Percentiles rank a stretch among this genome's conserved stretches.
phyloP scores from a whole-genome alignment of 2,113 vertebrate genomes.

The Australoheros scitulus region DNA sequence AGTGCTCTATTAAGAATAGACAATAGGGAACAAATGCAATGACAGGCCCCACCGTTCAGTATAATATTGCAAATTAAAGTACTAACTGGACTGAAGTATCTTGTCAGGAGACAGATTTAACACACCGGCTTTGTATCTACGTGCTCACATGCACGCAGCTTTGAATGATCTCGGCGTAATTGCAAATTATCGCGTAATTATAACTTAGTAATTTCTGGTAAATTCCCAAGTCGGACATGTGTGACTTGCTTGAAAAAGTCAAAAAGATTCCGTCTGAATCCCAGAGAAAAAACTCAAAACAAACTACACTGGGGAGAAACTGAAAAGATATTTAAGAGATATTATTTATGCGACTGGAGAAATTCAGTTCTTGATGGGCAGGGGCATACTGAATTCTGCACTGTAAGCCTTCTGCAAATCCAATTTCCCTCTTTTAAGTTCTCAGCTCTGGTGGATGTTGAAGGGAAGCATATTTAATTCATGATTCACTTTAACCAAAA shows the following conservation, averaged over 20 bases:
- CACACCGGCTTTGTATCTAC: background rate
- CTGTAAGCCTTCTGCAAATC: slow-evolving; percentile 55
- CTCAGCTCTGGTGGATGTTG: slow-evolving; percentile 39
- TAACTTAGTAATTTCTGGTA: slow-evolving; percentile 4
- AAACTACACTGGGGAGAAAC: background rate
- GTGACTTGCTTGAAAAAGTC: background rate
- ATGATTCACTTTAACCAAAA: slow-evolving; percentile 62
- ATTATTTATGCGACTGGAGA: slow-evolving; percentile 33
- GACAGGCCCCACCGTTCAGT: background rate
- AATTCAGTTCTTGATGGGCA: slow-evolving; percentile 22
- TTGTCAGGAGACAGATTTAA: slow-evolving; percentile 4
- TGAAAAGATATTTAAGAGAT: slow-evolving; percentile 11
- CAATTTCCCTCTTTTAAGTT: slow-evolving; percentile 63
- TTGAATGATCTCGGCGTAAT: background rate
- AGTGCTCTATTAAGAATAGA: slow-evolving; percentile 10
- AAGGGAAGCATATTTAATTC: slow-evolving; percentile 67
- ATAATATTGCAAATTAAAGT: slow-evolving; percentile 15
- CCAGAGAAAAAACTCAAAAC: background rate
- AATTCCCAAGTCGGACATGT: slow-evolving; percentile 1
- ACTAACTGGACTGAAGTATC: background rate
- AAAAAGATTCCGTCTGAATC: background rate
- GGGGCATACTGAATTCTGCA: slow-evolving; percentile 35
- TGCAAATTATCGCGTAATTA: slow-evolving; percentile 7
- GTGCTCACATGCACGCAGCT: background rate
- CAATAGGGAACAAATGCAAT: slow-evolving; percentile 14